Evolutionary conservation across 1,140 invertebrate genomes (phyloP), one percentile per base, ranked within the genome.

Genomic region (Drosophila orosa): DNA sequence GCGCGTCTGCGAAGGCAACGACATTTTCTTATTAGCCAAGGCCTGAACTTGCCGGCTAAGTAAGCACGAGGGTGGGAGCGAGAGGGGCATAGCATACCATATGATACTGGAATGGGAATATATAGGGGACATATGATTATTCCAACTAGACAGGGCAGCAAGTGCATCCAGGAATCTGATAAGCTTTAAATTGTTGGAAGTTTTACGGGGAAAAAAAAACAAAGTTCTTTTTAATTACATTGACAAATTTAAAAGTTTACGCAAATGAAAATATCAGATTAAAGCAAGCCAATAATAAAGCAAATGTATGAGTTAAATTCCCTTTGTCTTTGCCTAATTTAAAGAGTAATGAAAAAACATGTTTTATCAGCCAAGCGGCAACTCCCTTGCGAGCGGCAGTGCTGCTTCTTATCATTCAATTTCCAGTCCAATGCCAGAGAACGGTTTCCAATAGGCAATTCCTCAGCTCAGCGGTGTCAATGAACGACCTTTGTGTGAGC

Each of bases 21-120:
- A 86, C 62, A 78, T 61, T 77, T 87, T 87, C 83, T 79, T 86
- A 87, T 87, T 86, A 63, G 78, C 71, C 67, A 71, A 80, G 66
- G 71, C 76, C 59, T 68, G 48, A 44, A 56, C 35, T 74, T 79
- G 69, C 78, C 78, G 78, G 77, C 76, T 73, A 66, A 66, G 37
- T 12, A 39, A 22, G 24, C 13, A 6, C 9, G n/a, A 25, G 22
- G 19, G 29, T n/a, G 59, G 8, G 0, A 22, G 29, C 15, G 25
- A 50, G 25, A 25, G 29, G 42, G 17, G 1, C 25, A 31, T 24
- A 31, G 27, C 17, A n/a, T 59, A 56, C 33, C 69, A 54, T 73
- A 52, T 73, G 69, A 61, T 37, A n/a, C 13, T 27, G 35, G 60
- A 66, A 66, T 29, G 27, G 13, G 44, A 63, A 29, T 24, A 15